Conservation (phyloP, 1,140 invertebrate species). For the Cydia fagiglandana region DNA sequence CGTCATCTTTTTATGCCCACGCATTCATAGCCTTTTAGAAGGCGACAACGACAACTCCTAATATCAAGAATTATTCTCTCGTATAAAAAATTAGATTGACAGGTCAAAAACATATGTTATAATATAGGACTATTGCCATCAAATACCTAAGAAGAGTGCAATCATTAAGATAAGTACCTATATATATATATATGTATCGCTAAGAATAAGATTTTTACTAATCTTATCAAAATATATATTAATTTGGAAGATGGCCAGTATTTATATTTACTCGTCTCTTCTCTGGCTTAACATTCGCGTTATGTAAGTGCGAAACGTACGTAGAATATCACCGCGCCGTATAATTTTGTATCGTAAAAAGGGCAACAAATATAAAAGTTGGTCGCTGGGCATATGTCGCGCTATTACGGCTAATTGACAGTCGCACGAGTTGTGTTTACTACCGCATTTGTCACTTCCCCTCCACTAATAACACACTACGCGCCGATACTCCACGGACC, state of each 20-base stretch:
- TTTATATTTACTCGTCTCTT: not conserved
- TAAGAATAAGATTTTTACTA: too few relatives aligned
- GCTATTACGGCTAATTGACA: conserved; percentile 65
- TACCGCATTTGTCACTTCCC: conserved; percentile 68
- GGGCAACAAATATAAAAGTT: conserved; percentile 54
- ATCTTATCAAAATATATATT: not conserved
- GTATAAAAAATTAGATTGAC: too few relatives aligned
- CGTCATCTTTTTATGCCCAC: too few relatives aligned
- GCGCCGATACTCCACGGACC: conserved; percentile 45
- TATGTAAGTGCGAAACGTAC: conserved; percentile 33
- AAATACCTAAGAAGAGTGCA: too few relatives aligned
- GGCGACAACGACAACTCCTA: too few relatives aligned
- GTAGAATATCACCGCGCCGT: conserved; percentile 35
- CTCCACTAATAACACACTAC: conserved; percentile 59
- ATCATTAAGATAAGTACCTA: too few relatives aligned
- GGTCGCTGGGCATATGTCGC: conserved; percentile 61
- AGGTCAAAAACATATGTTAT: too few relatives aligned
- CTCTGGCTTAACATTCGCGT: conserved; percentile 10
- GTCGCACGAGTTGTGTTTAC: conserved; percentile 60
- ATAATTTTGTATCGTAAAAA: conserved; percentile 59
- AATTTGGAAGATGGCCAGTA: not conserved
- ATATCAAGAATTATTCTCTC: too few relatives aligned
- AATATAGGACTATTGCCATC: too few relatives aligned
- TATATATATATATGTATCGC: too few relatives aligned
- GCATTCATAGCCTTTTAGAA: too few relatives aligned